Base-by-base conservation (phyloP, 2,888 invertebrate species). In the Caenorhabditis sinica region DNA sequence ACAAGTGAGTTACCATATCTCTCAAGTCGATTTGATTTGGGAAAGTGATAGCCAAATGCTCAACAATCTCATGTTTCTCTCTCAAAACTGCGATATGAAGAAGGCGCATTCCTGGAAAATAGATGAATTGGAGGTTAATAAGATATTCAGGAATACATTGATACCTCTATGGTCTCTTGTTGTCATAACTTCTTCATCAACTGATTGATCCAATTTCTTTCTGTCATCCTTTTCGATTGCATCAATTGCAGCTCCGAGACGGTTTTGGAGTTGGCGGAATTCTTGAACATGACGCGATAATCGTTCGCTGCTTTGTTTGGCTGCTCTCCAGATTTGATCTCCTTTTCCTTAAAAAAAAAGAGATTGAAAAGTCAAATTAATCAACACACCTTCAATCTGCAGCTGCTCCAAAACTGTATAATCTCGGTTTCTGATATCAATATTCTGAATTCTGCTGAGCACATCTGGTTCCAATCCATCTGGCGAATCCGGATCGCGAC, bases 21-120 rank as follows among this genome's bases (percentile, higher is more conserved):
- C 75, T 72, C n/a, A 89, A 77, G 76, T 91, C 88, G 30, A 92
- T 82, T 28, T 84, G 81, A 40, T 83, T 72, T 1, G 91, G 88
- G 45, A 80, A 92, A 0, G 79, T 73, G 17, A 83, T 53, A 15
- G 91, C 92, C 40, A 92, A 73, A 53, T 86, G 83, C 81, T 92
- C 92, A 51, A 89, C 90, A 56, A 92, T 87, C 75, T 92, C 91
- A 82, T 92, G 92, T 17, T 89, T 88, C 73, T 92, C 92, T 33
- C 88, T 83, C 4, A 92, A 83, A 8, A 92, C 92, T 3, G 92
- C 91, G 45, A 90, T 81, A 51, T 91, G 92, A 23, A 92, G 87
- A 4, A 91, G 63, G 17, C 89, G 74, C 86, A 89, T 87, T 60
- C 90, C 89, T 89, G 61, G 25, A 83, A 49, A 45, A 28, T 36